These are phyloP conservation scores for Melospiza melodia DNA, from an alignment of 2,113 vertebrate genomes.

Conservation along the genomic window DNA sequence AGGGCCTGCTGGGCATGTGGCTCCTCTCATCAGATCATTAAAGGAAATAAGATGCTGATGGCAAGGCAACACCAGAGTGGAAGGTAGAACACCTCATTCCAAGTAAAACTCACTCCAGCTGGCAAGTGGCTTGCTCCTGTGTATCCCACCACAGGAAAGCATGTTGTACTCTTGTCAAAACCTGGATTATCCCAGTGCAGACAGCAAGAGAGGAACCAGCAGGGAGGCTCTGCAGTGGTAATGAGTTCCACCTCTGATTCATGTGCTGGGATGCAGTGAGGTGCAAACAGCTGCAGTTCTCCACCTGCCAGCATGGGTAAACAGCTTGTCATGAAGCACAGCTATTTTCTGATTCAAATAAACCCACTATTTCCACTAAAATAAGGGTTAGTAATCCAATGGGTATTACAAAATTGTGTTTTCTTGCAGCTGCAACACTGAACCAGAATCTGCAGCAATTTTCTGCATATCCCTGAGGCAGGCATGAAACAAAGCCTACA, in stretches of 20 bases:
- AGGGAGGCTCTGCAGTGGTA: background rate
- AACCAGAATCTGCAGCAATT: background rate
- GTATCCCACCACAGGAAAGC: background rate
- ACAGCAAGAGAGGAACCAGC: background rate
- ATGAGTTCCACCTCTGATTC: background rate
- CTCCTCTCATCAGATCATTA: background rate
- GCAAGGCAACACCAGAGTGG: background rate
- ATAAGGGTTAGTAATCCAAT: background rate
- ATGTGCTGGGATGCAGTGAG: background rate
- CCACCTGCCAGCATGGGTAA: background rate
- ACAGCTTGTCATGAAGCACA: background rate
- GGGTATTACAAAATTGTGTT: background rate
- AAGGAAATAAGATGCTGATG: background rate
- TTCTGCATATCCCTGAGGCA: background rate
- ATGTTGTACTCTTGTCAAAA: background rate
- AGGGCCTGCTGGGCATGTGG: rapidly evolving
- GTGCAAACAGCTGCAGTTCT: background rate
- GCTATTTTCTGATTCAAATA: background rate
- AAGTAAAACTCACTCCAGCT: background rate
- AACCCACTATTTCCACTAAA: background rate
- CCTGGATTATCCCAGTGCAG: background rate
- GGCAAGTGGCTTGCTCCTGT: background rate
- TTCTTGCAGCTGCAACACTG: background rate
- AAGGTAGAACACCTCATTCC: background rate
- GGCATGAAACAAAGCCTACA: background rate